A percentile compares a stretch with the other conserved stretches of the same genome.
Evolutionary conservation across 2,113 vertebrate species (phyloP).

Genomic region (pig (Sus scrofa)): DNA sequence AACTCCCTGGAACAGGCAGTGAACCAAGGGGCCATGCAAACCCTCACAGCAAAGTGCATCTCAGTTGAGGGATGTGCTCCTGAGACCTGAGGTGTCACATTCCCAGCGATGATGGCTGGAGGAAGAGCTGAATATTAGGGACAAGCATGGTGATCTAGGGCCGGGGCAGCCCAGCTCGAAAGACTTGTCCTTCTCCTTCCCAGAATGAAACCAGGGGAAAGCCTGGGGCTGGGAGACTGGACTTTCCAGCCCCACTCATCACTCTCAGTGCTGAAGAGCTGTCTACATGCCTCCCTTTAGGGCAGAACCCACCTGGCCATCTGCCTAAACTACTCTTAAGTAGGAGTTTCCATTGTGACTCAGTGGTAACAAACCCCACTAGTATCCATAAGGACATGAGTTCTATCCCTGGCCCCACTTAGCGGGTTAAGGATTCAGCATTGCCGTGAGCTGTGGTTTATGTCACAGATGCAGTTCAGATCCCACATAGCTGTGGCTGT

Average conservation of each 20-base stretch:
- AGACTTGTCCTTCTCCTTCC: not conserved
- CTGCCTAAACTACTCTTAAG: not conserved
- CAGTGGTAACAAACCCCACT: too few species aligned
- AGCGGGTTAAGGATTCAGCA: too few species aligned
- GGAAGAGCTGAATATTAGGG: not conserved
- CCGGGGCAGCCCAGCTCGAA: not conserved
- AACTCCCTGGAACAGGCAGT: not conserved
- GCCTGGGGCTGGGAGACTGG: not conserved
- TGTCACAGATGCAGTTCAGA: too few species aligned
- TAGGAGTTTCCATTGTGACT: too few species aligned
- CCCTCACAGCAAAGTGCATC: too few species aligned
- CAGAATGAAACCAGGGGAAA: not conserved
- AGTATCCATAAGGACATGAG: too few species aligned
- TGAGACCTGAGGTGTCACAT: too few species aligned
- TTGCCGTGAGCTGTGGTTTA: too few species aligned
- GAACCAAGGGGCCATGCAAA: not conserved
- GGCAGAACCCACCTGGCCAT: not conserved
- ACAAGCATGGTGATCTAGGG: accelerated
- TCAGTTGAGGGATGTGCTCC: accelerated
- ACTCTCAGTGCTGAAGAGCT: not conserved
- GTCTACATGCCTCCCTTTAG: not conserved
- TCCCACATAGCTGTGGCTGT: too few species aligned
- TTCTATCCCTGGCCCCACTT: too few species aligned
- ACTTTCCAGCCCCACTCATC: too few species aligned
- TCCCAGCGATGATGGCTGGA: not conserved